phyloP scores from a whole-genome alignment of 2,797 vertebrate species.

The Poeciliopsis turneri region DNA sequence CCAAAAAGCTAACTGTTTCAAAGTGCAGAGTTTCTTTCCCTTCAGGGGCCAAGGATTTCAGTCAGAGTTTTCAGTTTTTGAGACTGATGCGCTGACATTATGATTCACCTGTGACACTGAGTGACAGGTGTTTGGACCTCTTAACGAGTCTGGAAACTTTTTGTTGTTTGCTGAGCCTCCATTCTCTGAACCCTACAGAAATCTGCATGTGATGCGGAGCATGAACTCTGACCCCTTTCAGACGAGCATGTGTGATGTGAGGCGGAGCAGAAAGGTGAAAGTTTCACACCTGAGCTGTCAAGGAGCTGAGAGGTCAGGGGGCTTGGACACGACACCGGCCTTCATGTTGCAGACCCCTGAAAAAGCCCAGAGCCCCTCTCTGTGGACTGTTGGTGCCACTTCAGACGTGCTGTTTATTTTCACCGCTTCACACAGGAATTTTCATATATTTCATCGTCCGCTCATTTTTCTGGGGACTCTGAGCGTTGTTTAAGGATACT shows the following conservation, averaged over 20 bases:
- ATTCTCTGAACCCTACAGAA: background rate
- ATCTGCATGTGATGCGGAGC: background rate
- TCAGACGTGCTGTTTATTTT: conserved; percentile 98
- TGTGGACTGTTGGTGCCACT: conserved; percentile 90
- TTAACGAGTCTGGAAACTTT: background rate
- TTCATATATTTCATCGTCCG: conserved; percentile 96
- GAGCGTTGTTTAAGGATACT: conserved; percentile 85
- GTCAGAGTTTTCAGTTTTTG: background rate
- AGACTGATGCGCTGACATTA: background rate
- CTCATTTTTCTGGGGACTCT: conserved; percentile 71
- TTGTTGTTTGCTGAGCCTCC: background rate
- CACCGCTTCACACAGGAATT: conserved; percentile 96
- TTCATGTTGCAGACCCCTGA: conserved; percentile 80
- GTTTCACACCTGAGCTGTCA: conserved; percentile 88
- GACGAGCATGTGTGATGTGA: conserved; percentile 67
- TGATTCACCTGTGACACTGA: background rate
- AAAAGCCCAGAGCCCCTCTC: conserved; percentile 88
- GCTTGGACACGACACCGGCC: conserved; percentile 48
- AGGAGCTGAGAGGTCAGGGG: conserved; percentile 7
- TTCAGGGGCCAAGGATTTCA: background rate
- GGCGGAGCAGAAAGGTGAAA: conserved; percentile 82
- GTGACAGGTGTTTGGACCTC: background rate
- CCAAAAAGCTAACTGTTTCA: background rate
- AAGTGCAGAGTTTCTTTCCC: background rate
- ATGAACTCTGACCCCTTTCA: conserved; percentile 41